These are phyloP conservation scores for Chloroclystis v-ata DNA, from an alignment of 2,888 invertebrate species.

Conservation along the genomic window DNA sequence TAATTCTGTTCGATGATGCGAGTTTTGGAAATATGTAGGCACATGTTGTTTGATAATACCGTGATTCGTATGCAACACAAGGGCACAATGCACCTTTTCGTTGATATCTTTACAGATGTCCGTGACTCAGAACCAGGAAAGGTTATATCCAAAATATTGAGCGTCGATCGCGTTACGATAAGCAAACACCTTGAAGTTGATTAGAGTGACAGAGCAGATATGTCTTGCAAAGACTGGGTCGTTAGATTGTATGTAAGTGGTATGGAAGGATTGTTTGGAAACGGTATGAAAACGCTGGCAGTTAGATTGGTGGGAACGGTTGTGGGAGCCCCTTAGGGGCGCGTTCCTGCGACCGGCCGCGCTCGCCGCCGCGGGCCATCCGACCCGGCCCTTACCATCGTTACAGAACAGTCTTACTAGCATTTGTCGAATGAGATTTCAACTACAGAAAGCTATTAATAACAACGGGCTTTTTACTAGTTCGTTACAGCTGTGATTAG, in stretches of 20 bases:
- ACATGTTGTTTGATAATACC: slow-evolving; percentile 11
- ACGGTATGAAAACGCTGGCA: slow-evolving; percentile 40
- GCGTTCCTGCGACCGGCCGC: slow-evolving; percentile 58
- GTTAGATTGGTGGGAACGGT: slow-evolving; percentile 59
- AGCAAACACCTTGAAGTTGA: slow-evolving; percentile 1
- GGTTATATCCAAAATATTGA: slow-evolving; percentile 2
- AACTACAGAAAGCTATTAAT: slow-evolving; percentile 12
- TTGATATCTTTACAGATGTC: slow-evolving; percentile 12
- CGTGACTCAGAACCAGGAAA: slow-evolving; percentile 7
- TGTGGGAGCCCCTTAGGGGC: slow-evolving; percentile 60
- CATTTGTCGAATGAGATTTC: slow-evolving; percentile 21
- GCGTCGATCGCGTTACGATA: slow-evolving; percentile 1
- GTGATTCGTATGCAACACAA: slow-evolving; percentile 12
- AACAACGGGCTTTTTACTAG: background rate
- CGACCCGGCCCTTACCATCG: slow-evolving; percentile 56
- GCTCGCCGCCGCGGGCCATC: slow-evolving; percentile 54
- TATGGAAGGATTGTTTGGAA: too few species aligned
- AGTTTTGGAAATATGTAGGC: slow-evolving; percentile 11
- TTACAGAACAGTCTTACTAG: slow-evolving; percentile 30
- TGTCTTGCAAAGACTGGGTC: slow-evolving; percentile 1
- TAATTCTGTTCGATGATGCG: slow-evolving; percentile 7
- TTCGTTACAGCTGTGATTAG: too few species aligned
- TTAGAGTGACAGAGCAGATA: background rate
- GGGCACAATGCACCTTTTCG: slow-evolving; percentile 13
- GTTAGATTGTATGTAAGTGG: too few species aligned